Percentiles rank a stretch among this genome's conserved stretches.
Evolutionary conservation across 2,888 invertebrate genomes (phyloP).

Genomic region (Bugulina stolonifera): DNA sequence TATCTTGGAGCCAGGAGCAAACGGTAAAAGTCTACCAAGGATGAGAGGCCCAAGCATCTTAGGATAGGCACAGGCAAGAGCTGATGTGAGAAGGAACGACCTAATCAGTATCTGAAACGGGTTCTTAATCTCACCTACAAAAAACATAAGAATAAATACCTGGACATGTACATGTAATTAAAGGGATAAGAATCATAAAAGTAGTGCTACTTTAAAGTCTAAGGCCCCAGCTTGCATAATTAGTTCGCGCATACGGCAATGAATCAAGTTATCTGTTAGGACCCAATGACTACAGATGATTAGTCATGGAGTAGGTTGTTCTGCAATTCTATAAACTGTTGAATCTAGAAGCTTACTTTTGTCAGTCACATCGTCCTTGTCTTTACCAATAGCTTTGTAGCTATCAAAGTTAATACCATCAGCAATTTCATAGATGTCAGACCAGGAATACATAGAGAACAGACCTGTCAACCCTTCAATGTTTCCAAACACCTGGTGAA

Average conservation of each 20-base stretch:
- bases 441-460: constrained; percentile 22
- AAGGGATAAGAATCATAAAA: too few relatives aligned
- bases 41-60: constrained; percentile 17
- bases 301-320: too few relatives aligned
- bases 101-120: constrained; percentile 14
- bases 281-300: too few relatives aligned
- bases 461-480: constrained; percentile 15
- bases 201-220: too few relatives aligned
- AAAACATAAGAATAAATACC: too few relatives aligned
- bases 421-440: constrained; percentile 26
- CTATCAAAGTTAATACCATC: constrained; percentile 3
- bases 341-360: too few relatives aligned
- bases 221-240: too few relatives aligned
- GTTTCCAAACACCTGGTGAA: constrained; percentile 19
- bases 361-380: constrained; percentile 21
- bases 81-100: constrained; percentile 8
- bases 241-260: too few relatives aligned
- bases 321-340: too few relatives aligned
- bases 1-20: constrained; percentile 15
- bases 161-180: too few relatives aligned
- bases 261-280: too few relatives aligned
- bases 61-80: constrained; percentile 11
- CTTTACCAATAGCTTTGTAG: constrained; percentile 17
- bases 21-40: not conserved
- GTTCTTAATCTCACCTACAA: not conserved